phyloP scores from a whole-genome alignment of 2,797 vertebrate genomes.

The Otolemur crassicaudatus region DNA sequence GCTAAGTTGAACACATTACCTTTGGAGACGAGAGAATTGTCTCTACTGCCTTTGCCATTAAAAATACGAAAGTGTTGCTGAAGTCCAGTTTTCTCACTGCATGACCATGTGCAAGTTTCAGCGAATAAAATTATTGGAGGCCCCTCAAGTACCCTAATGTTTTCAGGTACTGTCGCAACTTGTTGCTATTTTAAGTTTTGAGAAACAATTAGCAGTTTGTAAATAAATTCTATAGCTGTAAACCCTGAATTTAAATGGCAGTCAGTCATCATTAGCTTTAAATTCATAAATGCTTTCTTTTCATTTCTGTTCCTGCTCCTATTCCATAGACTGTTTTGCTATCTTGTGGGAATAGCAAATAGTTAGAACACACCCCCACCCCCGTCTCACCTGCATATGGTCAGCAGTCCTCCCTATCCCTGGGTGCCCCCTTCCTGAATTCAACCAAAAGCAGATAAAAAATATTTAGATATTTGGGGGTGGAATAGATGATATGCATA shows the following conservation, averaged over 20 bases:
- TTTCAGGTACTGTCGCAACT: conserved; percentile 45
- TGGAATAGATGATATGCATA: neutral
- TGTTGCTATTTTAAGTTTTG: conserved; percentile 58
- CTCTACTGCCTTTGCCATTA: neutral
- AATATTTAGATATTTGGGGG: neutral
- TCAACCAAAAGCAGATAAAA: neutral
- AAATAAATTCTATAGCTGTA: neutral
- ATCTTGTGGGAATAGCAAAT: neutral
- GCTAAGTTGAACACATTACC: neutral
- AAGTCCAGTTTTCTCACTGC: neutral
- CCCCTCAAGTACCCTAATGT: neutral
- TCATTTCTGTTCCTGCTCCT: neutral
- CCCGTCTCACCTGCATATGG: too few species aligned
- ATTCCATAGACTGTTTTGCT: neutral
- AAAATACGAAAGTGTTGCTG: neutral
- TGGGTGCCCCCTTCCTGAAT: neutral
- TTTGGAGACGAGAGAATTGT: neutral
- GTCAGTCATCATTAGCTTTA: neutral
- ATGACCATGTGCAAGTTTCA: neutral
- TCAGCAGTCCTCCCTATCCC: neutral
- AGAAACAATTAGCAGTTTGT: neutral
- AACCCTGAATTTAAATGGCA: neutral
- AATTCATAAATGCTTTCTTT: conserved; percentile 33
- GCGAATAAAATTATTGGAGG: neutral
- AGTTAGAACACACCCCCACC: neutral